Percentiles rank a stretch among this genome's conserved stretches.
Conservation (phyloP, 23 tunicate species). For the Clavelina lepadiformis region DNA sequence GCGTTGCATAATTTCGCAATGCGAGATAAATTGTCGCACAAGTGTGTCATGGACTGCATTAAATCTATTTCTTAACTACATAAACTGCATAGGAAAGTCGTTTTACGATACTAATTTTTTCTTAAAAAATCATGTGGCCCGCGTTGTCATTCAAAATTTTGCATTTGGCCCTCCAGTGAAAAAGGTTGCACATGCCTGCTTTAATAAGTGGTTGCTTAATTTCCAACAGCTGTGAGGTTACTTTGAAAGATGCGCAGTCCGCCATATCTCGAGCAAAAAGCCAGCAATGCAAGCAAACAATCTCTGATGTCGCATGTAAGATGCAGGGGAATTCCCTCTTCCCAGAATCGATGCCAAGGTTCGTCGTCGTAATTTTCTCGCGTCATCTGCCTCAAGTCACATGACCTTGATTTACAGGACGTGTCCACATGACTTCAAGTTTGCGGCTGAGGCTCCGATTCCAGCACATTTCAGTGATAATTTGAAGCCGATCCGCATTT, state of each 20-base stretch:
- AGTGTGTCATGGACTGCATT: too few relatives aligned
- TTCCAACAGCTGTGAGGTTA: slow-evolving; percentile 56
- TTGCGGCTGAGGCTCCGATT: slow-evolving; percentile 42
- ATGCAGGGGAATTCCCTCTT: slow-evolving; percentile 56
- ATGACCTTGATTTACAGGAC: slow-evolving; percentile 12
- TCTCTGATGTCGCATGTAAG: slow-evolving; percentile 76
- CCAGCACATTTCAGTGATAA: slow-evolving; percentile 29
- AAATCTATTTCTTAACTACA: too few relatives aligned
- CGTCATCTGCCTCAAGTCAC: background rate
- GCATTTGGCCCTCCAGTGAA: too few relatives aligned
- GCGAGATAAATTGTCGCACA: too few relatives aligned
- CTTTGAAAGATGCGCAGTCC: slow-evolving; percentile 80
- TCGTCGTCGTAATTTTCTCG: background rate
- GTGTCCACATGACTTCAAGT: slow-evolving; percentile 49
- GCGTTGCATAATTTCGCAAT: too few relatives aligned
- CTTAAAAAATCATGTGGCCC: too few relatives aligned
- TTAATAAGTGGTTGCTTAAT: too few relatives aligned
- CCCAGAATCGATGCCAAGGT: slow-evolving; percentile 78
- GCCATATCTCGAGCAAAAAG: slow-evolving; percentile 82
- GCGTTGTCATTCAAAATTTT: too few relatives aligned
- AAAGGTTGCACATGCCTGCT: too few relatives aligned
- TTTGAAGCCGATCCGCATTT: slow-evolving; percentile 48
- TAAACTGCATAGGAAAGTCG: too few relatives aligned
- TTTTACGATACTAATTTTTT: too few relatives aligned
- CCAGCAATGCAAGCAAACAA: slow-evolving; percentile 76